Percentiles rank a stretch among this genome's conserved stretches.
These are phyloP conservation scores for Monodelphis domestica DNA, from an alignment of 2,797 vertebrate genomes.

Conservation along the genomic window DNA sequence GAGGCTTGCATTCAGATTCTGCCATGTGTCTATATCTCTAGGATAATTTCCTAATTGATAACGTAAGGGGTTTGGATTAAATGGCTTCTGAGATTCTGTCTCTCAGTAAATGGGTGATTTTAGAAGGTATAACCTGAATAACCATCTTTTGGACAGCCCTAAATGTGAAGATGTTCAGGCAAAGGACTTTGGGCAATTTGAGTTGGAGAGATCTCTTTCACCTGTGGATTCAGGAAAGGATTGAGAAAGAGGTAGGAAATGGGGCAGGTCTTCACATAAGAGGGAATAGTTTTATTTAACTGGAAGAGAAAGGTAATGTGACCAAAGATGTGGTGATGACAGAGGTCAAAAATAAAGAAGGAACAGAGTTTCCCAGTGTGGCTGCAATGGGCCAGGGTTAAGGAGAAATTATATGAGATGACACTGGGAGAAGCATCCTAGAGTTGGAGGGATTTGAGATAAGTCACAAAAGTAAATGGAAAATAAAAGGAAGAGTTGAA, in stretches of 20 bases:
- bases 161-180: not conserved
- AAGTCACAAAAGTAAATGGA: not conserved
- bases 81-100: not conserved
- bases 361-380: not conserved
- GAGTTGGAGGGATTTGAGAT: not conserved
- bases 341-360: not conserved
- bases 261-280: not conserved
- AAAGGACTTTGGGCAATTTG: not conserved
- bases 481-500: not conserved
- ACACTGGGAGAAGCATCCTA: not conserved
- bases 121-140: not conserved
- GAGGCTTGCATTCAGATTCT: not conserved
- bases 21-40: not conserved
- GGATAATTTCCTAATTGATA: not conserved
- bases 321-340: not conserved
- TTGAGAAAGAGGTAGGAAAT: not conserved
- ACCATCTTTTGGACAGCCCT: not conserved
- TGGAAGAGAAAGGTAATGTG: not conserved
- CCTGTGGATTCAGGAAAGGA: not conserved
- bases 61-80: not conserved
- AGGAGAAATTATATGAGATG: not conserved
- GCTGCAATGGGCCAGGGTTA: not conserved
- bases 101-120: not conserved
- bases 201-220: not conserved
- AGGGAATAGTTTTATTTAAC: not conserved